Evolutionary conservation across 2,113 vertebrate genomes (phyloP), one percentile per base, ranked within the genome.

Genomic region (Bettongia penicillata): DNA sequence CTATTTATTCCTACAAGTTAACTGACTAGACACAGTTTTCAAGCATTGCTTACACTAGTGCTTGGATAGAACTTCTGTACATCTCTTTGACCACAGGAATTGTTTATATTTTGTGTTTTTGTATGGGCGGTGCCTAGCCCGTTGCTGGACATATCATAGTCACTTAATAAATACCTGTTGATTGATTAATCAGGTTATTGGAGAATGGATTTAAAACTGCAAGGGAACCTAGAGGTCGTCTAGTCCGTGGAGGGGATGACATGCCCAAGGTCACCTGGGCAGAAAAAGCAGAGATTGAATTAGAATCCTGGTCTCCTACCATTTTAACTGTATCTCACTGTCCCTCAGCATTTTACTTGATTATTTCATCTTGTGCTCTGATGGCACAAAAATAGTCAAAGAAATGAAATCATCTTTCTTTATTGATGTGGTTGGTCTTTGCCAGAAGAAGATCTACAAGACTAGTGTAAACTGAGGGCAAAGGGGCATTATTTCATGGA

Each of bases 1-100:
- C 61, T 77, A 19, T 37, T 19, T 28, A 3, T 96, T 94, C 92
- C 90, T 96, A 22, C 90, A 96, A 50, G 92, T 52, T n/a, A 89
- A 43, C 51, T n/a, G 53, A 24, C 24, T 53, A 50, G 49, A 24
- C 22, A 10, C 14, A 28, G 26, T 77, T 94, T 90, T 91, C 50
- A 95, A n/a, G 37, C 52, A 90, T 89, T 23, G 23, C 37, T 53
- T 90, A 90, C 90, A 57, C 0, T 9, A 48, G n/a, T 49, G 26
- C 11, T 94, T 89, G 61, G 31, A 77, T n/a, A 77, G 37, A n/a
- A 16, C 28, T 3, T 61, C 2, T 28, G 37, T 61, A 61, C 28
- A 77, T n/a, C 61, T 77, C 14, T 12, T 37, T 77, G 23, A 61
- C 10, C 0, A 14, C 9, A 61, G 57, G 55, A 26, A 28, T 28